These are phyloP conservation scores for Hoplodrina blanda DNA, from an alignment of 2,888 invertebrate genomes.

Conservation along the genomic window DNA sequence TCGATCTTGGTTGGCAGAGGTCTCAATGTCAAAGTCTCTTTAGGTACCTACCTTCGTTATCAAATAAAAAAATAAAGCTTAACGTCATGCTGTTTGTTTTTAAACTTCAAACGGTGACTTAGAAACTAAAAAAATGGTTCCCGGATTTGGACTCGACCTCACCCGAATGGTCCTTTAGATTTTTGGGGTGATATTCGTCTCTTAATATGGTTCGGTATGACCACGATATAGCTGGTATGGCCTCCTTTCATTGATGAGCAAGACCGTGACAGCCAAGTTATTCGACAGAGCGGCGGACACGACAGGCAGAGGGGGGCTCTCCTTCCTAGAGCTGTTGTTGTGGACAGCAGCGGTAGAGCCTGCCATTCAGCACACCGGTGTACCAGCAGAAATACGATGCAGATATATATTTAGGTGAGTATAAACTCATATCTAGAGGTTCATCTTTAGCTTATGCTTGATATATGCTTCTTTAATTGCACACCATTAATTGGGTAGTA, in stretches of 20 bases:
- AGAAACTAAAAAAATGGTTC: too few species aligned
- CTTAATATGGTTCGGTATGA: too few species aligned
- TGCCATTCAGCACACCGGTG: constrained; percentile 91
- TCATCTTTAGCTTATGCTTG: not conserved
- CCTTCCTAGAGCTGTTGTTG: constrained; percentile 90
- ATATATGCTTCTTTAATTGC: not conserved
- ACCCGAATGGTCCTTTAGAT: too few species aligned
- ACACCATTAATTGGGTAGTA: too few species aligned
- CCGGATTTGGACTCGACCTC: too few species aligned
- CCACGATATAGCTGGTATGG: too few species aligned
- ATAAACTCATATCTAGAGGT: not conserved
- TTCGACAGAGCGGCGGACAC: constrained; percentile 90
- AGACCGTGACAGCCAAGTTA: not conserved
- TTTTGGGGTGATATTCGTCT: too few species aligned
- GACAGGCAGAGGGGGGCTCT: constrained; percentile 86
- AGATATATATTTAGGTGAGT: constrained; percentile 92
- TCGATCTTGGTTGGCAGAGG: constrained; percentile 90
- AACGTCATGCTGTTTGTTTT: too few species aligned
- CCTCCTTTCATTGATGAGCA: not conserved
- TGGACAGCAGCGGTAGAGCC: constrained; percentile 93
- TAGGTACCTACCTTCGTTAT: constrained; percentile 74
- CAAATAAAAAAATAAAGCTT: not conserved
- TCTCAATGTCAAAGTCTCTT: constrained; percentile 83
- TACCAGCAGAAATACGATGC: constrained; percentile 92
- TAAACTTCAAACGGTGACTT: too few species aligned